A percentile compares a stretch with the other conserved stretches of the same genome.
Evolutionary conservation across 2,888 invertebrate species (phyloP).

Genomic region (Ophraella communa): DNA sequence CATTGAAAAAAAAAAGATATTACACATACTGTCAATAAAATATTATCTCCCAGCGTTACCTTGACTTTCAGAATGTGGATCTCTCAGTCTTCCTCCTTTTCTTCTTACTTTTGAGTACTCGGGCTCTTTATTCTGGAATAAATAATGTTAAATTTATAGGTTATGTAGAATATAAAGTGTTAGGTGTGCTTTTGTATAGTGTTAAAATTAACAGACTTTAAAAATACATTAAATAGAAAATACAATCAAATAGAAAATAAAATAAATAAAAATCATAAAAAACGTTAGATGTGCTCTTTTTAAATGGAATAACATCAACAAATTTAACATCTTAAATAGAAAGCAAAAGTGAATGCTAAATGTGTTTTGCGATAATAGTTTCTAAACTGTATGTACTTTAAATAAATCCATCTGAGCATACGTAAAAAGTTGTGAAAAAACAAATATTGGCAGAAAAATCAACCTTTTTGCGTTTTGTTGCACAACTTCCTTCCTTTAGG

Average conservation of each 20-base stretch:
- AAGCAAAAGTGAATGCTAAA: no score
- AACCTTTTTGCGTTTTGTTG: no score
- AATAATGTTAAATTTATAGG: slow-evolving; percentile 22
- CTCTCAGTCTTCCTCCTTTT: slow-evolving; percentile 79
- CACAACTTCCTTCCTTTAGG: no score
- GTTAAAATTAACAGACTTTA: neutral
- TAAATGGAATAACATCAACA: neutral
- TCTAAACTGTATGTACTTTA: no score
- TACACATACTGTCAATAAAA: neutral
- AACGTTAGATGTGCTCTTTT: neutral
- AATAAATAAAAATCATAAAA: neutral
- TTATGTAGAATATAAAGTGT: neutral
- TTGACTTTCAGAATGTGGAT: slow-evolving; percentile 85
- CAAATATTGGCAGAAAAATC: no score
- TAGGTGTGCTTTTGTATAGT: neutral
- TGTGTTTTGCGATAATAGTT: no score
- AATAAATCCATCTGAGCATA: no score
- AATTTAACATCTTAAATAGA: no score
- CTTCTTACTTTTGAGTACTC: slow-evolving; percentile 84
- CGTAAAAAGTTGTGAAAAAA: no score
- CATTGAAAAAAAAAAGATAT: neutral
- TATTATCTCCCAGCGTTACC: slow-evolving; percentile 61
- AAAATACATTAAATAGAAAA: neutral
- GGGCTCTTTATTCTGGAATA: slow-evolving; percentile 75
- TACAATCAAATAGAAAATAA: neutral